A percentile compares a stretch with the other conserved stretches of the same genome.
Evolutionary conservation across 2,797 vertebrate genomes (phyloP).

Genomic region (Mareca strepera): DNA sequence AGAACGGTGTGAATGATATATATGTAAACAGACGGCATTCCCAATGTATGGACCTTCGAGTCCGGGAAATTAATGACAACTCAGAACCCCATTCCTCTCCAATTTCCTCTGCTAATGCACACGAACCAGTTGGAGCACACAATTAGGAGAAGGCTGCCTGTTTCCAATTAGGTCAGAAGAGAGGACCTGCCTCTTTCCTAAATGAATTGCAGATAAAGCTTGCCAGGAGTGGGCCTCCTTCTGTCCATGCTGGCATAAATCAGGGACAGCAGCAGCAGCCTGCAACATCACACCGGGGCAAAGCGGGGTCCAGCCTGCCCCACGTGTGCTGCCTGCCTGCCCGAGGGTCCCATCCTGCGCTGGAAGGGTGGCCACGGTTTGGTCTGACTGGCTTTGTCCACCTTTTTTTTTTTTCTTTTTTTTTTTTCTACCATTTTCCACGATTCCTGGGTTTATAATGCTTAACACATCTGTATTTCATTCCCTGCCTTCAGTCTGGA

Average conservation of each 20-base stretch:
- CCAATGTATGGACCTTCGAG: not conserved
- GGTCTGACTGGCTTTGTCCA: not conserved
- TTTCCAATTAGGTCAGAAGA: constrained; percentile 53
- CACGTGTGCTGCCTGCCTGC: not conserved
- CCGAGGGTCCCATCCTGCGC: not conserved
- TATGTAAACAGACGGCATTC: not conserved
- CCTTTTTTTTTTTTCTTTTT: not conserved
- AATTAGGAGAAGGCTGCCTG: not conserved
- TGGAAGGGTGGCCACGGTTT: accelerated
- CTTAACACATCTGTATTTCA: constrained; percentile 23
- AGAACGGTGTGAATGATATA: not conserved
- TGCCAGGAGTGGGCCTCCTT: constrained; percentile 29
- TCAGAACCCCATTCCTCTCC: not conserved
- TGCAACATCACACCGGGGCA: not conserved
- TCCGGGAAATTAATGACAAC: not conserved
- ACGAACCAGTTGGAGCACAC: not conserved
- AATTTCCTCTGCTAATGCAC: constrained; percentile 22
- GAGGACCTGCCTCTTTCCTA: constrained; percentile 42
- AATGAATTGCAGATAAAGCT: constrained; percentile 55
- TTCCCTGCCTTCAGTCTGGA: not conserved
- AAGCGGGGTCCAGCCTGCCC: not conserved
- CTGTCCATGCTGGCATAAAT: not conserved
- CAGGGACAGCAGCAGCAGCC: not conserved
- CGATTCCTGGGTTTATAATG: not conserved
- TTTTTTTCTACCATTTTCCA: not conserved